Evolutionary conservation across 2,113 vertebrate species (phyloP).

Genomic region (Cottus gobio): DNA sequence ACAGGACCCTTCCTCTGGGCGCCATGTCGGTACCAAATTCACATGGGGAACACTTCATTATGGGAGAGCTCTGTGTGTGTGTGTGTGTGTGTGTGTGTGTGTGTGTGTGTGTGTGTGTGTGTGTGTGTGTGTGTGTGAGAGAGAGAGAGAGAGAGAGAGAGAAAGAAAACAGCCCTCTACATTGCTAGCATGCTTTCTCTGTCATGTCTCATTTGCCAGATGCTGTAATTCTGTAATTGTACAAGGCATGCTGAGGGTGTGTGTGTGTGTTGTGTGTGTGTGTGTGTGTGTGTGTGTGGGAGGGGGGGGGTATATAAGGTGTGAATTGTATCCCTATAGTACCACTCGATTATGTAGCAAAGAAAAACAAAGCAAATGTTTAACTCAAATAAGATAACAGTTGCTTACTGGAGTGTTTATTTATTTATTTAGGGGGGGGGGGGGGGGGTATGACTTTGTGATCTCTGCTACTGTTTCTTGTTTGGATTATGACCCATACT

Average conservation of each 20-base stretch:
- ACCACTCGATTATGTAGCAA: slow-evolving; percentile 4
- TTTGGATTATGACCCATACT: background rate
- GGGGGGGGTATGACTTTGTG: background rate
- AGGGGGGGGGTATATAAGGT: no score
- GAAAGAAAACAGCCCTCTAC: slow-evolving; percentile 50
- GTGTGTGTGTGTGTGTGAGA: slow-evolving; percentile 37
- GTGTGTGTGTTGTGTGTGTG: slow-evolving; percentile 18
- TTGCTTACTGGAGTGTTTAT: background rate
- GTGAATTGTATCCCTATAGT: slow-evolving; percentile 11
- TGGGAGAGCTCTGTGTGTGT: slow-evolving; percentile 28
- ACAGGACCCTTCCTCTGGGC: no score
- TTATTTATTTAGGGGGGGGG: background rate
- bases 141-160: background rate
- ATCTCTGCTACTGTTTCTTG: background rate
- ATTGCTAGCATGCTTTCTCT: slow-evolving; percentile 52
- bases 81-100: slow-evolving; percentile 30
- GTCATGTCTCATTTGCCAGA: slow-evolving; percentile 79
- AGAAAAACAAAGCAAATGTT: slow-evolving; percentile 16
- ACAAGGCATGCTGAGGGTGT: slow-evolving; percentile 46
- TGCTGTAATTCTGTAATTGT: slow-evolving; percentile 78
- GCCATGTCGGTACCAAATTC: no score
- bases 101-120: slow-evolving; percentile 34
- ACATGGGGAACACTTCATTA: slow-evolving; percentile 60
- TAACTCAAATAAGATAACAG: background rate
- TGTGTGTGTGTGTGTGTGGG: slow-evolving; percentile 13